Percentiles rank a stretch among this genome's conserved stretches.
These are phyloP conservation scores for Colletes gigas DNA, from an alignment of 1,140 invertebrate species.

Conservation along the genomic window DNA sequence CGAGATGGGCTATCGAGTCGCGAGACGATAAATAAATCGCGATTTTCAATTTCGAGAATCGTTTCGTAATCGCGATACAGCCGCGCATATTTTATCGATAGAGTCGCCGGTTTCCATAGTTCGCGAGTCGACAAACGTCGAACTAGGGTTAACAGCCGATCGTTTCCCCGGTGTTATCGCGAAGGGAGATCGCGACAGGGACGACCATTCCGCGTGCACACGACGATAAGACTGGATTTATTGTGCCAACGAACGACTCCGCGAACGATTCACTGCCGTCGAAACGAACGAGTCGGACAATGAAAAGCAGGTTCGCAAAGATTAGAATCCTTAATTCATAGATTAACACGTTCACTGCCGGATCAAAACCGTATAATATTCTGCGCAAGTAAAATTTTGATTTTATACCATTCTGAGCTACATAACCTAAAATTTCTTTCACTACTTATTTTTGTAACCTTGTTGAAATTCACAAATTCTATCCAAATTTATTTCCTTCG, in stretches of 20 bases:
- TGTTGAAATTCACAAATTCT: too few species aligned
- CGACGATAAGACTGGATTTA: constrained; percentile 37
- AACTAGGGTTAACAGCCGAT: constrained; percentile 24
- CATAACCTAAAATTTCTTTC: too few species aligned
- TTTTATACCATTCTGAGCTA: too few species aligned
- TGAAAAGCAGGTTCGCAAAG: background rate
- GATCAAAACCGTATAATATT: too few species aligned
- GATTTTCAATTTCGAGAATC: constrained; percentile 13
- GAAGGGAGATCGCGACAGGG: constrained; percentile 22
- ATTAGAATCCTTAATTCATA: too few species aligned
- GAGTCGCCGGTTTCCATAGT: background rate
- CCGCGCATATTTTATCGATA: constrained; percentile 29
- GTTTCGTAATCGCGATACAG: constrained; percentile 1
- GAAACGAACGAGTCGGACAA: constrained; percentile 15
- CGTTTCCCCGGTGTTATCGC: constrained; percentile 27
- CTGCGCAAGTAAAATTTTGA: too few species aligned
- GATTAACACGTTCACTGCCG: too few species aligned
- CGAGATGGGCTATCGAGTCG: background rate
- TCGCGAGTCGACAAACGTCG: background rate
- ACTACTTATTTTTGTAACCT: too few species aligned
- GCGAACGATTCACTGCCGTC: constrained; percentile 11
- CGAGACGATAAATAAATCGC: background rate
- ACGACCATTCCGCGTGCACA: constrained; percentile 25
- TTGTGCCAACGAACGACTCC: constrained; percentile 17
- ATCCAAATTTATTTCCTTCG: too few species aligned